Evolutionary conservation across 2,888 invertebrate genomes (phyloP), one percentile per base, ranked within the genome.

Genomic region (Campaea margaritaria): DNA sequence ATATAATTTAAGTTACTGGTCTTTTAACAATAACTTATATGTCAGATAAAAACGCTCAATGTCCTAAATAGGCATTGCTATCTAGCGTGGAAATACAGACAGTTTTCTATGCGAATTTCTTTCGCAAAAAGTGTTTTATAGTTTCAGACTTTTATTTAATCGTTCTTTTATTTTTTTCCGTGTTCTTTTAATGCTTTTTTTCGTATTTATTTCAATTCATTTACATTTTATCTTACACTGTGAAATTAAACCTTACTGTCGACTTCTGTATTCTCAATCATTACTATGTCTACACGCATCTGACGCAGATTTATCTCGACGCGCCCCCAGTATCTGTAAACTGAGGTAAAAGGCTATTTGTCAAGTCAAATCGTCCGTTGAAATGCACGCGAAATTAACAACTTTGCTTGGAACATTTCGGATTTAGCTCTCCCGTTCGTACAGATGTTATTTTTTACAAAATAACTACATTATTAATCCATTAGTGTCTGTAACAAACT

Each of bases 341-440:
- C 58, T 66, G 69, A 65, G 65, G 69, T 68, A 69, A 70, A 69
- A 62, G 54, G 62, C 68, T 58, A 72, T 73, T 69, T 76, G 68
- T 78, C 74, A 78, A 58, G 72, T 73, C 69, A 75, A 75, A 75
- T 75, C 58, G 68, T 68, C 72, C 72, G 69, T 72, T 71, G 67
- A 69, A 70, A 61, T 65, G 60, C 54, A 63, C 54, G 60, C 64
- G 31, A 67, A 64, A 67, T 67, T 59, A 68, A 64, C 61, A 61
- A 55, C 64, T 66, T 66, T 63, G 54, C 65, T 64, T 58, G 44
- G 59, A 59, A 68, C 57, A 45, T 44, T 49, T 43, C 43, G 45
- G 62, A 65, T 59, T 63, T 59, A 64, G 59, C 51, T 50, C 49
- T 41, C 42, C 50, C 39, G 27, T 55, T 43, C 43, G 47, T 16